Percentiles rank a stretch among this genome's conserved stretches.
phyloP scores from a whole-genome alignment of 2,888 invertebrate genomes.

The Oscheius myriophilus region DNA sequence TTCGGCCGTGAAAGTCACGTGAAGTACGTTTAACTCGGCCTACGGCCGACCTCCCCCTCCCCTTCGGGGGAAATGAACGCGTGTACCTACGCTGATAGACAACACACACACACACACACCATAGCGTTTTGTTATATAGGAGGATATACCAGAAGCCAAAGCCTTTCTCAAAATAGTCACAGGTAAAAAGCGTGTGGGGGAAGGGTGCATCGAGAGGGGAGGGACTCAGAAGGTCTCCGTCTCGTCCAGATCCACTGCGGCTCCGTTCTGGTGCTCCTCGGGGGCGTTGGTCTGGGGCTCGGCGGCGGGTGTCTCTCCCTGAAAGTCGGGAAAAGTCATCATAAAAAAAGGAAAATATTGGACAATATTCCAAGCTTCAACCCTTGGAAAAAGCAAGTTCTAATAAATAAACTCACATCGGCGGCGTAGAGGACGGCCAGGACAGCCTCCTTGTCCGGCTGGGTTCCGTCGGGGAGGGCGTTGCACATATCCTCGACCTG shows the following conservation, averaged over 20 bases:
- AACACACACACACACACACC: too few relatives aligned
- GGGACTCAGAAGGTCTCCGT: conserved; percentile 22
- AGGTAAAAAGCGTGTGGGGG: background rate
- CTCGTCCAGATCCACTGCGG: background rate
- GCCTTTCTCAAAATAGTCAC: background rate
- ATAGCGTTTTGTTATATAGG: too few relatives aligned
- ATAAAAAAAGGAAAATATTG: background rate
- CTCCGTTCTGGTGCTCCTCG: background rate
- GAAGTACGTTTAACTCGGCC: too few relatives aligned
- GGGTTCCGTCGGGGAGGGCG: conserved; percentile 74
- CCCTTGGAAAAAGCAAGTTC: too few relatives aligned
- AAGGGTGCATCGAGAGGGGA: background rate
- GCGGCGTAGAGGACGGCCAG: conserved; percentile 17
- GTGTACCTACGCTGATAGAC: too few relatives aligned
- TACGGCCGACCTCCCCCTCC: too few relatives aligned
- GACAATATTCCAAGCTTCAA: background rate
- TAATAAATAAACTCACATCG: conserved; percentile 15
- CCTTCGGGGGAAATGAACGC: too few relatives aligned
- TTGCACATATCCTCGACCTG: conserved; percentile 99
- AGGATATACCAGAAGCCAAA: too few relatives aligned
- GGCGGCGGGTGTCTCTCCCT: too few relatives aligned
- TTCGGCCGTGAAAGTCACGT: too few relatives aligned
- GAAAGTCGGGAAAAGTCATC: too few relatives aligned
- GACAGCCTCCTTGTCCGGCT: conserved; percentile 1
- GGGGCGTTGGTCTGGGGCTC: background rate